phyloP scores from a whole-genome alignment of 2,797 vertebrate species.

The Margarornis squamiger region DNA sequence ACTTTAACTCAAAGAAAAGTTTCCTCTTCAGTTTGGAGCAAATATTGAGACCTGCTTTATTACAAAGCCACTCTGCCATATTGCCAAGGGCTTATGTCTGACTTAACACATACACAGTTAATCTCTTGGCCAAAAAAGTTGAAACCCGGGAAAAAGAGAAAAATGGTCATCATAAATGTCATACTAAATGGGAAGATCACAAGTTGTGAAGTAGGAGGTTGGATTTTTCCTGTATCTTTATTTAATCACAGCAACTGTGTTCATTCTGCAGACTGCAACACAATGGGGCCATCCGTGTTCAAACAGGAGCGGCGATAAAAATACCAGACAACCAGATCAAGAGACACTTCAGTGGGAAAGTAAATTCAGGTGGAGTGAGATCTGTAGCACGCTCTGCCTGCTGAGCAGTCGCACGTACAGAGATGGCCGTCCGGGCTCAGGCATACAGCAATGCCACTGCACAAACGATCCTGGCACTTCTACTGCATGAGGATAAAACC shows the following conservation, averaged over 20 bases:
- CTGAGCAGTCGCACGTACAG: background rate
- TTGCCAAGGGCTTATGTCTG: constrained; percentile 22
- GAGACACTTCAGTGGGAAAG: background rate
- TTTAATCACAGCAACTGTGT: constrained; percentile 31
- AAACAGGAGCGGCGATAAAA: constrained; percentile 1
- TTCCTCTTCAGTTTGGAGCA: constrained; percentile 51
- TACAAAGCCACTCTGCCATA: constrained; percentile 40
- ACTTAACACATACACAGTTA: constrained; percentile 22
- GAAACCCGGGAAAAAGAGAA: background rate
- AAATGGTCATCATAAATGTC: background rate
- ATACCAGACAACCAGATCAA: constrained; percentile 31
- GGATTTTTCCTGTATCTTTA: background rate
- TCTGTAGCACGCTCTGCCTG: background rate
- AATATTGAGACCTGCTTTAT: constrained; percentile 57
- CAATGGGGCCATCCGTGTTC: background rate
- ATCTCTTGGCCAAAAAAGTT: background rate
- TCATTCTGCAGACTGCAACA: constrained; percentile 1
- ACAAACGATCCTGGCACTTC: background rate
- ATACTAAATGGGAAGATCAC: background rate
- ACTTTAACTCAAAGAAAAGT: constrained; percentile 64
- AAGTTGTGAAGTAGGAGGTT: background rate
- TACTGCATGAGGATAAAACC: background rate
- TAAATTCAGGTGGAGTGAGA: constrained; percentile 35
- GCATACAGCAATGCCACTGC: background rate
- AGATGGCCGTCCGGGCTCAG: background rate